These are phyloP conservation scores for Hyla sarda DNA, from an alignment of 2,113 vertebrate genomes.

Conservation along the genomic window DNA sequence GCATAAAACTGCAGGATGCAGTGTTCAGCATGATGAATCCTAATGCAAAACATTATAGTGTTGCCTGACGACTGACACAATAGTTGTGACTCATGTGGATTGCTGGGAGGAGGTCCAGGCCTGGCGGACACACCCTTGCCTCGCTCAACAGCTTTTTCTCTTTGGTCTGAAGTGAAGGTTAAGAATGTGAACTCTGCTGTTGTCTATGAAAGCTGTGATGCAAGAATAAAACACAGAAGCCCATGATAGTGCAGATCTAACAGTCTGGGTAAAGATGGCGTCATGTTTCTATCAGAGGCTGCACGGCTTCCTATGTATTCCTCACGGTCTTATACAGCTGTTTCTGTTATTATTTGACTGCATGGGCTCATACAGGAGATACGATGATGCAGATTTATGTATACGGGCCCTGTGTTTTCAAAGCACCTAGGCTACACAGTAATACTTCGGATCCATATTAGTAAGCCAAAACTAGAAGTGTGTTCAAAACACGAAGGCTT, in stretches of 20 bases:
- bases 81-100: slow-evolving; percentile 50
- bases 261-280: neutral
- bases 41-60: slow-evolving; percentile 42
- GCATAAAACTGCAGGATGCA: neutral
- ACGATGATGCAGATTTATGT: neutral
- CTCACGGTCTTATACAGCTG: neutral
- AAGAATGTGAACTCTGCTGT: neutral
- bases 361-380: neutral
- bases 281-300: neutral
- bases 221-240: neutral
- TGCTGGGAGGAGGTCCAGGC: slow-evolving; percentile 36
- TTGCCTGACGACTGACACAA: slow-evolving; percentile 55
- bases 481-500: too few relatives aligned
- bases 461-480: too few relatives aligned
- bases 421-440: too few relatives aligned
- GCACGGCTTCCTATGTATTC: neutral
- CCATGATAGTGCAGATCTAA: neutral
- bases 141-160: neutral
- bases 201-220: neutral
- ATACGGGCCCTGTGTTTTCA: too few relatives aligned
- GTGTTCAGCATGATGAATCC: neutral
- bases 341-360: neutral
- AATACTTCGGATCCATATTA: too few relatives aligned
- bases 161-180: neutral
- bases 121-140: slow-evolving; percentile 41